phyloP scores from a whole-genome alignment of 1,140 invertebrate species.

The Rhagoletis pomonella region DNA sequence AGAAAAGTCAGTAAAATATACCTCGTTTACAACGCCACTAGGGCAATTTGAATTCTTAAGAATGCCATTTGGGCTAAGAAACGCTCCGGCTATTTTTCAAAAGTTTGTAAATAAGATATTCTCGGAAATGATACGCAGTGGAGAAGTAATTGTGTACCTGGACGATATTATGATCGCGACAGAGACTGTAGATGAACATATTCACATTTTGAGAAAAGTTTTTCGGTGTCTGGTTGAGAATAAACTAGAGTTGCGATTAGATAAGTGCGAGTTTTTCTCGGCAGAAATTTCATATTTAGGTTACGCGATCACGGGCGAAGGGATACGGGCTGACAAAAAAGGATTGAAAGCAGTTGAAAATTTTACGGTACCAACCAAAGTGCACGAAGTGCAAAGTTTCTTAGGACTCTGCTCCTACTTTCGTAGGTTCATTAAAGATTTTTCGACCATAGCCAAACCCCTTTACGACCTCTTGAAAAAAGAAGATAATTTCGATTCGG shows the following conservation, averaged over 20 bases:
- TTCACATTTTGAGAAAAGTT: conserved; percentile 59
- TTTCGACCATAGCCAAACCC: conserved; percentile 63
- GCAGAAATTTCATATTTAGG: conserved; percentile 69
- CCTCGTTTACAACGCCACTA: conserved; percentile 66
- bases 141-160: conserved; percentile 56
- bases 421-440: conserved; percentile 61
- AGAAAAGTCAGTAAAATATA: conserved; percentile 60
- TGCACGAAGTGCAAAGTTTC: conserved; percentile 60
- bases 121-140: conserved; percentile 54
- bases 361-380: conserved; percentile 59
- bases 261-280: conserved; percentile 70
- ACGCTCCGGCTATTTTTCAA: conserved; percentile 69
- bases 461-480: conserved; percentile 60
- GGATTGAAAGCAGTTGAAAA: conserved; percentile 59
- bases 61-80: conserved; percentile 67
- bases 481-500: conserved; percentile 61
- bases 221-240: conserved; percentile 63
- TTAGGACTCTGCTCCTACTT: conserved; percentile 60
- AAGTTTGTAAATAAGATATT: conserved; percentile 72
- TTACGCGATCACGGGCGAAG: conserved; percentile 60
- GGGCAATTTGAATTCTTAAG: conserved; percentile 65
- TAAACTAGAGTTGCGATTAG: conserved; percentile 68
- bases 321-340: conserved; percentile 59
- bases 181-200: conserved; percentile 21
- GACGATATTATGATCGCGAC: conserved; percentile 58